Conservation (phyloP, 2,797 vertebrate species). For the Anableps anableps region DNA sequence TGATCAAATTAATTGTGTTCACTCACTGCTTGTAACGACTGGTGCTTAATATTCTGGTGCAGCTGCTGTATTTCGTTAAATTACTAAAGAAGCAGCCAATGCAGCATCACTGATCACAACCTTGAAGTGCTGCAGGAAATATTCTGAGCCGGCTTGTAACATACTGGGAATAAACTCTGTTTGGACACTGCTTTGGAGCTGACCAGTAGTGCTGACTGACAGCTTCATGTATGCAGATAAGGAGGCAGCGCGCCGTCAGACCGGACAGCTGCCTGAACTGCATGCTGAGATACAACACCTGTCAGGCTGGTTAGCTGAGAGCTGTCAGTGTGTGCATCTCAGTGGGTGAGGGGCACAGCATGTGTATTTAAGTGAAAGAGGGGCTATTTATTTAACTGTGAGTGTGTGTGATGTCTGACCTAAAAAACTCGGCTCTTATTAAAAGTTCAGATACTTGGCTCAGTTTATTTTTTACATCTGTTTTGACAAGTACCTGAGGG, state of each 20-base stretch:
- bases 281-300: slow-evolving; percentile 57
- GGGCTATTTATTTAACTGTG: slow-evolving; percentile 26
- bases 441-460: slow-evolving; percentile 44
- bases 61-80: slow-evolving; percentile 32
- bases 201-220: slow-evolving; percentile 52
- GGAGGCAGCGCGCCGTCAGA: slow-evolving; percentile 57
- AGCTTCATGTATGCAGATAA: slow-evolving; percentile 59
- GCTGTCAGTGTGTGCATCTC: slow-evolving; percentile 35
- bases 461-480: slow-evolving; percentile 41
- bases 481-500: slow-evolving; percentile 38
- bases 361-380: slow-evolving; percentile 31
- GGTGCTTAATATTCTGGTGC: slow-evolving; percentile 25
- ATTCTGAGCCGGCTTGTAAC: slow-evolving; percentile 10
- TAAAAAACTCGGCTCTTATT: slow-evolving; percentile 62
- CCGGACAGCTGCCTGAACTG: slow-evolving; percentile 56
- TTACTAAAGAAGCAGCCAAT: slow-evolving; percentile 22
- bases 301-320: slow-evolving; percentile 49
- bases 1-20: slow-evolving; percentile 39
- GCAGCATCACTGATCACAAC: slow-evolving; percentile 39
- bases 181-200: slow-evolving; percentile 19
- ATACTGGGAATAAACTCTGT: slow-evolving; percentile 23
- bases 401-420: slow-evolving; percentile 40
- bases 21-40: slow-evolving; percentile 1
- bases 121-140: slow-evolving; percentile 19
- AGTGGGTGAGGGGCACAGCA: slow-evolving; percentile 14